A percentile compares a stretch with the other conserved stretches of the same genome.
These are phyloP conservation scores for Enteromius unitaeniatus DNA, from an alignment of 2,797 vertebrate species.

Conservation along the genomic window DNA sequence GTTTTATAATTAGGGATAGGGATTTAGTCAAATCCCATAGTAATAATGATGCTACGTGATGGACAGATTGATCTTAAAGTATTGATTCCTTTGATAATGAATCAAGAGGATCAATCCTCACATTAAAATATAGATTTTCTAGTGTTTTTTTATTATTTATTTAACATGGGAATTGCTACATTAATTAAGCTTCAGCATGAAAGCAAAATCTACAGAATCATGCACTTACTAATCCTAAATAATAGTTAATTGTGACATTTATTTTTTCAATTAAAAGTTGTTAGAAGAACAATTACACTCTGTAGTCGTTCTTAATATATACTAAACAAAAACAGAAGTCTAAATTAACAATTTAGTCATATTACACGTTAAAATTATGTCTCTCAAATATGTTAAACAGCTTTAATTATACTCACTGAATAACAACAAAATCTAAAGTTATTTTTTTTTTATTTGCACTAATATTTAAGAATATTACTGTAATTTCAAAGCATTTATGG, in stretches of 20 bases:
- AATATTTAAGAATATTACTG: background rate
- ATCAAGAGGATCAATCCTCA: slow-evolving; percentile 1
- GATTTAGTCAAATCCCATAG: background rate
- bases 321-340: background rate
- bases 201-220: background rate
- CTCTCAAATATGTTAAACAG: slow-evolving; percentile 1
- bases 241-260: background rate
- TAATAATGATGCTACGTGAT: background rate
- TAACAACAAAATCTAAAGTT: background rate
- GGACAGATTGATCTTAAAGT: background rate
- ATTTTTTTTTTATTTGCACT: background rate
- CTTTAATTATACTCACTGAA: background rate
- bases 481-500: background rate
- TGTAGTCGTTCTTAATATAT: background rate
- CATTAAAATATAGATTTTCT: slow-evolving; percentile 20
- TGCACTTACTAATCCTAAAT: background rate
- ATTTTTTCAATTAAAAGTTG: background rate
- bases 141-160: background rate
- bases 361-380: background rate
- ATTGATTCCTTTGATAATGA: slow-evolving; percentile 7
- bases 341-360: background rate
- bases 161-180: background rate
- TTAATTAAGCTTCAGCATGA: background rate
- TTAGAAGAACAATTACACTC: background rate
- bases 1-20: background rate